Percentiles rank a stretch among this genome's conserved stretches.
Conservation (phyloP, 2,888 invertebrate species). For the Saturnia pavonia region DNA sequence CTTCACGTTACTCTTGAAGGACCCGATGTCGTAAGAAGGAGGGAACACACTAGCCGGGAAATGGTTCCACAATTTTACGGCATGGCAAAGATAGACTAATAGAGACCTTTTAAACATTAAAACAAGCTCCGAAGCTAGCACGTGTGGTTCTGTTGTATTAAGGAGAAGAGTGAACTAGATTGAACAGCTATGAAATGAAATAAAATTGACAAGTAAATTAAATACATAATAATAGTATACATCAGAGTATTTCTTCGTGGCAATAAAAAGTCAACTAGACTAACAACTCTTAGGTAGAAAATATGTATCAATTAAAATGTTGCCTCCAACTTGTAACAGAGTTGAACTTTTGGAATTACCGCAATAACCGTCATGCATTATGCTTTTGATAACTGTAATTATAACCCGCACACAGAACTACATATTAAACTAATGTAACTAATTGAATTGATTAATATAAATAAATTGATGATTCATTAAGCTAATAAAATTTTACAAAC, state of each 20-base stretch:
- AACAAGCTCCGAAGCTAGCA: no score
- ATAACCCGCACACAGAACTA: constrained; percentile 14
- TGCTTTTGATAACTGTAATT: constrained; percentile 21
- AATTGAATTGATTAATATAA: neutral
- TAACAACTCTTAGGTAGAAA: neutral
- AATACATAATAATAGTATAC: no score
- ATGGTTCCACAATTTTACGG: no score
- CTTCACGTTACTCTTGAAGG: no score
- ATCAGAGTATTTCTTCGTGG: neutral
- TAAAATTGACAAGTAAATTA: no score
- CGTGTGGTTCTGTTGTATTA: no score
- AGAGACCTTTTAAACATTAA: no score
- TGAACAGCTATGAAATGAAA: no score
- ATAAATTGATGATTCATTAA: neutral
- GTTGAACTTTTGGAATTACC: constrained; percentile 6
- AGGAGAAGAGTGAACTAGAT: no score
- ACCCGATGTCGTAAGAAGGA: no score
- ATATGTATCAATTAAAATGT: neutral
- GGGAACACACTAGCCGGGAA: no score
- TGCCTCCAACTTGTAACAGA: neutral
- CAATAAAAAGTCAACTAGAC: neutral
- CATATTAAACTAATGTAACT: neutral
- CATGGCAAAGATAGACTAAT: no score
- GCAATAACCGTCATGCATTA: constrained; percentile 15
- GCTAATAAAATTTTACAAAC: neutral